Base-by-base conservation (phyloP, 1,140 invertebrate species). In the Phymastichus coffea region DNA sequence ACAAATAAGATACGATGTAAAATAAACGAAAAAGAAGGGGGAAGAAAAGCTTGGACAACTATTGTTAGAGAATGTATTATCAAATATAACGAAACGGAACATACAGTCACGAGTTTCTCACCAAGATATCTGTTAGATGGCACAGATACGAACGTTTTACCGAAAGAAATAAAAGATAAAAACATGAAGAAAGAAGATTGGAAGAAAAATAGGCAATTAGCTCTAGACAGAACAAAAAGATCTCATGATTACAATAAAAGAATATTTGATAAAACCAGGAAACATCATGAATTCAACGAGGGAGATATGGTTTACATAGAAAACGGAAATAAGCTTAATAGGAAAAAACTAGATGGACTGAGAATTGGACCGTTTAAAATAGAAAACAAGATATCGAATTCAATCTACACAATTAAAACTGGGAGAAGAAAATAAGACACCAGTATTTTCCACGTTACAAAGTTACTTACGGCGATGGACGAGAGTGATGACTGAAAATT, bases 281-380 rank as follows among this genome's bases (percentile, higher is more conserved):
- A 59, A 57, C 17, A 69, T 17, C 41, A 51, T 35, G 19, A 53
- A 20, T 67, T 66, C 2, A 59, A 70, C 4, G 52, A 60, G 9
- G 61, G 40, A 46, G 63, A 69, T 43, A 33, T 53, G 9, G 58
- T 69, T 17, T 68, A 64, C 20, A 49, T 70, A 20, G 65, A 68
- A 66, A 70, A 70, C 63, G 65, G 65, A 1, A 66, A 70, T 20
- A 49, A 47, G 48, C 28, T 68, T 38, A 68, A 70, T 41, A 65
- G 63, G 41, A 67, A 61, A 20, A 67, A 67, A 62, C n/a, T 66
- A 41, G 68, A 68, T 47, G 56, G 64, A 53, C 20, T 69, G 23
- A 64, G 47, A 44, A 64, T 71, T 46, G 67, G 69, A 35, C 61
- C 67, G 28, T 66, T 51, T 12, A 33, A 33, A 12, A 33, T 33